Evolutionary conservation across 2,888 invertebrate species (phyloP), one percentile per base, ranked within the genome.

Genomic region (Dorcus hopei): DNA sequence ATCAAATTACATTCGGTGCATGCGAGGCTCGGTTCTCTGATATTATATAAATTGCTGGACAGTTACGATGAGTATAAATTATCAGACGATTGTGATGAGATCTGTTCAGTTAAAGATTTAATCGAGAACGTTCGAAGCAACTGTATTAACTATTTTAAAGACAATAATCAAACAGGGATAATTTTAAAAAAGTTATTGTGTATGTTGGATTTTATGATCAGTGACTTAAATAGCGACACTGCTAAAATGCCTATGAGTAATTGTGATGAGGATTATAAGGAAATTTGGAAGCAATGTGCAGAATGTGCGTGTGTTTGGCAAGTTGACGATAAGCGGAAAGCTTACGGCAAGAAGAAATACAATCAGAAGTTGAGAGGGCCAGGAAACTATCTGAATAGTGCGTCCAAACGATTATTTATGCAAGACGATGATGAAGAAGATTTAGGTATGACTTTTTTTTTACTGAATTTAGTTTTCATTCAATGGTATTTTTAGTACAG

Each of bases 271-370:
- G 82, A 84, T 45, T 88, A 85, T 65, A 72, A 80, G 0, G 80
- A 79, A 52, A 78, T 82, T 5, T 89, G 89, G 89, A 76, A 79
- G 19, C 77, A 72, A 49, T 79, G 85, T 16, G 74, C 79, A 0
- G 81, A 82, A 38, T 90, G 89, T 66, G 68, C 79, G n/a, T 89
- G 89, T 70, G 80, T 83, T 6, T 88, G 86, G 84, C 84, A 83
- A 71, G 72, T 82, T 57, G 79, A 83, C 65, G 66, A 79, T 66
- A 79, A 82, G 68, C 77, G 82, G 65, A 83, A 80, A 68, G 81
- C 80, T 57, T 80, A 81, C 0, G 82, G 81, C 61, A 80, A 82
- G 49, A 82, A 84, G 62, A 80, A 83, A 68, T 82, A 79, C 58
- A 78, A 66, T 51, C 64, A 74, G 66, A 59, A 67, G 52, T 57